A percentile compares a stretch with the other conserved stretches of the same genome.
Conservation (phyloP, 1,140 invertebrate genomes). For the Tigriopus japonicus region DNA sequence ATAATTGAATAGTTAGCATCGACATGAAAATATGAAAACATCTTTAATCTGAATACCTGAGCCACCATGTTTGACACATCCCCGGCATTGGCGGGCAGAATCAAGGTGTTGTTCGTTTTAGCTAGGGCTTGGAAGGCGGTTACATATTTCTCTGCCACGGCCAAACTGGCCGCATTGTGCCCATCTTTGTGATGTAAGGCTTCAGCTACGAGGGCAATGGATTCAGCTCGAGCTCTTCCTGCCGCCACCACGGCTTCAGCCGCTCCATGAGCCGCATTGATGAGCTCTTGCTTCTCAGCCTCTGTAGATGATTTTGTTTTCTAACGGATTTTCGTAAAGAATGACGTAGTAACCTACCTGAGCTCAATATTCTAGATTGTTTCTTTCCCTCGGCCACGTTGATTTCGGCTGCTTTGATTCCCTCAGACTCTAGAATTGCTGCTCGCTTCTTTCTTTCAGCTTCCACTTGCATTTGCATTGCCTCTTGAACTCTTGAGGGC, state of each 20-base stretch:
- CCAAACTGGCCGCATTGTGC: constrained; percentile 70
- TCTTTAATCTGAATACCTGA: constrained; percentile 42
- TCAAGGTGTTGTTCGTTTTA: constrained; percentile 78
- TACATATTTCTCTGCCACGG: constrained; percentile 86
- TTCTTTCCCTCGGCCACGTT: constrained; percentile 94
- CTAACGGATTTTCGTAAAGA: background rate
- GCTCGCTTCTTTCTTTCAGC: constrained; percentile 92
- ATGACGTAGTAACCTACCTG: too few species aligned
- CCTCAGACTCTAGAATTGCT: constrained; percentile 90
- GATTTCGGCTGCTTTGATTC: constrained; percentile 77
- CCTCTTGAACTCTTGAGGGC: constrained; percentile 81
- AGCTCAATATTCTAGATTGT: constrained; percentile 72
- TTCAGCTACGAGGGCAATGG: constrained; percentile 49
- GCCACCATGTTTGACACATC: constrained; percentile 65
- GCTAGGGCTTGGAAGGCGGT: constrained; percentile 79
- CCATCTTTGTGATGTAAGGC: constrained; percentile 43
- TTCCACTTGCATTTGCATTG: constrained; percentile 99
- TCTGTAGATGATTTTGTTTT: constrained; percentile 31
- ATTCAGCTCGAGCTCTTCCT: constrained; percentile 58
- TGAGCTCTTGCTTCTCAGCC: constrained; percentile 65
- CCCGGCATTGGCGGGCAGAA: constrained; percentile 71
- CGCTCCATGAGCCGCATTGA: constrained; percentile 67
- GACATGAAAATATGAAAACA: too few species aligned
- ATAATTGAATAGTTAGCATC: constrained; percentile 15
- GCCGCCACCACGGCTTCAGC: constrained; percentile 66